phyloP scores from a whole-genome alignment of 2,113 vertebrate species.

The Archocentrus centrarchus region DNA sequence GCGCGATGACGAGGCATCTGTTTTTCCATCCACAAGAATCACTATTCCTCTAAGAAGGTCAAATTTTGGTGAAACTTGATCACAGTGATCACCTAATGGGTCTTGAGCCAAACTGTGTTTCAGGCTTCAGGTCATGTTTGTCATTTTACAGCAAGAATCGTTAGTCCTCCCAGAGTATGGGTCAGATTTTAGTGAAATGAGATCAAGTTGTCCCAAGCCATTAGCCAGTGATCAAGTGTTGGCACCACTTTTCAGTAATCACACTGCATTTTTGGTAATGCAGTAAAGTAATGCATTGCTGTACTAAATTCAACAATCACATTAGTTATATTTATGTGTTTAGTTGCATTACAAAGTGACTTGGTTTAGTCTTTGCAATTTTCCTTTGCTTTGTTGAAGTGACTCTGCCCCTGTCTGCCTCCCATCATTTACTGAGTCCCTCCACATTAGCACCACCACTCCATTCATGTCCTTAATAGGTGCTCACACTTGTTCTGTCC shows the following conservation, averaged over 20 bases:
- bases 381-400: not conserved
- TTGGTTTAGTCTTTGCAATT: too few species aligned
- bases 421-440: not conserved
- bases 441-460: not conserved
- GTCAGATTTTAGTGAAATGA: conserved; percentile 1
- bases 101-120: not conserved
- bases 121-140: not conserved
- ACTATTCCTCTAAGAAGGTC: not conserved
- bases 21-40: not conserved
- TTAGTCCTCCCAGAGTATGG: not conserved
- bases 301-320: not conserved
- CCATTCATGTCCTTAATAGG: not conserved
- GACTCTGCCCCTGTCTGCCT: not conserved
- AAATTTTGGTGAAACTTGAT: not conserved
- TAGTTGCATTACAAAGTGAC: too few species aligned
- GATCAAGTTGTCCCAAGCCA: not conserved
- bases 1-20: not conserved
- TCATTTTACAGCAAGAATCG: not conserved
- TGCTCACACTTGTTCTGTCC: not conserved
- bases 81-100: not conserved
- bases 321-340: not conserved
- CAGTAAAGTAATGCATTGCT: not conserved
- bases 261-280: too few species aligned
- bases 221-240: too few species aligned
- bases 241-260: too few species aligned